These are phyloP conservation scores for Tribolium freemani DNA, from an alignment of 2,888 invertebrate genomes.

Conservation along the genomic window DNA sequence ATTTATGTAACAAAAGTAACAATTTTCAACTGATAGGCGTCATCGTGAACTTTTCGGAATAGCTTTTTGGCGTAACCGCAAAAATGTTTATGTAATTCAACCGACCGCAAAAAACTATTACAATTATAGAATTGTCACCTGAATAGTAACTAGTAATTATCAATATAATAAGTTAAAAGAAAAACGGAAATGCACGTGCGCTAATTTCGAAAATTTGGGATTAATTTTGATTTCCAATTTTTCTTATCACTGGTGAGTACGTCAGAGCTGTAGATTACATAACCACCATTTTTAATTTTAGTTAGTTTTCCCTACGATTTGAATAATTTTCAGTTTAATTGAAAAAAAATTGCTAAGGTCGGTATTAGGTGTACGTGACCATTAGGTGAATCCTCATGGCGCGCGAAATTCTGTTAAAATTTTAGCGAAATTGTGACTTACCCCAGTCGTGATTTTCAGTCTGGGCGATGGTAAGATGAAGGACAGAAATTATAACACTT, in stretches of 20 bases:
- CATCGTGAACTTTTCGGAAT: neutral
- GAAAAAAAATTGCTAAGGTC: neutral
- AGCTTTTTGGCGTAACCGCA: slow-evolving; percentile 17
- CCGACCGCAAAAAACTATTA: neutral
- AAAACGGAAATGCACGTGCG: too few relatives aligned
- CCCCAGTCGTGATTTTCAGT: slow-evolving; percentile 58
- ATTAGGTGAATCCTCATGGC: slow-evolving; percentile 50
- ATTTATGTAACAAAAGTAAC: too few relatives aligned
- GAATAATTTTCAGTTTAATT: neutral
- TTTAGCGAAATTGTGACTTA: slow-evolving; percentile 52
- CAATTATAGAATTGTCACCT: too few relatives aligned
- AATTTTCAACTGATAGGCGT: too few relatives aligned
- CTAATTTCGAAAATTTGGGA: too few relatives aligned
- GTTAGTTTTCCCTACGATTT: too few relatives aligned
- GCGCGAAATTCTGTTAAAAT: slow-evolving; percentile 52
- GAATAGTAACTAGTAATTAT: too few relatives aligned
- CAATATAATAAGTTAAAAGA: too few relatives aligned
- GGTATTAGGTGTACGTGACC: slow-evolving; percentile 46
- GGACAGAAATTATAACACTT: slow-evolving; percentile 53
- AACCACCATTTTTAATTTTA: neutral
- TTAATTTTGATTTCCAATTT: too few relatives aligned
- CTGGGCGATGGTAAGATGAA: slow-evolving; percentile 48
- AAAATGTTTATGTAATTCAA: slow-evolving; percentile 20
- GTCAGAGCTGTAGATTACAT: neutral
- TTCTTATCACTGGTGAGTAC: neutral